Conservation (phyloP, 2,113 vertebrate genomes). For the Pygoscelis antarcticus region DNA sequence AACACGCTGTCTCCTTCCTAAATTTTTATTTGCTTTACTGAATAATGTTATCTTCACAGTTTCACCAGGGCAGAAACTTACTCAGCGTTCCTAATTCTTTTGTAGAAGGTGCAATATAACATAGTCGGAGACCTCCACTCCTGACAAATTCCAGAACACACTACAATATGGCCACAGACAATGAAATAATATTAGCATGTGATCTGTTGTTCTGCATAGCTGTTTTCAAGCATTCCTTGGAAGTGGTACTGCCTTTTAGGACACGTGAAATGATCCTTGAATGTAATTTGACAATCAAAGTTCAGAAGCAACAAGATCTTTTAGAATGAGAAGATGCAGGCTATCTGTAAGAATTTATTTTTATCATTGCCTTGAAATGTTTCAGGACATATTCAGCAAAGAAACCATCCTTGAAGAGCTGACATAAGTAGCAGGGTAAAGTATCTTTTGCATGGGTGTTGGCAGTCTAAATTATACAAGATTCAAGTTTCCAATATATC, state of each 20-base stretch:
- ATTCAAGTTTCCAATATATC: slow-evolving; percentile 25
- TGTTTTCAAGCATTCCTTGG: background rate
- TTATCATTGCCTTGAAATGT: background rate
- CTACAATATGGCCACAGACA: background rate
- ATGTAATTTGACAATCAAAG: background rate
- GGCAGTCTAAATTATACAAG: slow-evolving; percentile 32
- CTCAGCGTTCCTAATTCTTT: background rate
- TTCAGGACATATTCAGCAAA: background rate
- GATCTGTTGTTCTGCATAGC: background rate
- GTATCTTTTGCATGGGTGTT: slow-evolving; percentile 38
- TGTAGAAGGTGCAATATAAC: background rate
- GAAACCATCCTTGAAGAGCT: slow-evolving; percentile 14
- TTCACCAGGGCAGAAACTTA: background rate
- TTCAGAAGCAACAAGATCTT: background rate
- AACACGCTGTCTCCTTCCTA: background rate
- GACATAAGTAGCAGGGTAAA: slow-evolving; percentile 32
- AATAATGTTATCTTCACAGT: background rate
- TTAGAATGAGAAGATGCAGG: background rate
- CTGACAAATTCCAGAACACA: background rate
- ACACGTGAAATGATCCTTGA: background rate
- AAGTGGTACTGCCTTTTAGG: background rate
- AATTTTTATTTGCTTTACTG: background rate
- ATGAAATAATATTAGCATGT: background rate
- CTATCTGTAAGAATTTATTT: background rate
- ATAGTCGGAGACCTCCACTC: background rate